Evolutionary conservation across 2,113 vertebrate species (phyloP), one percentile per base, ranked within the genome.

Genomic region (Corythornis cristatus): DNA sequence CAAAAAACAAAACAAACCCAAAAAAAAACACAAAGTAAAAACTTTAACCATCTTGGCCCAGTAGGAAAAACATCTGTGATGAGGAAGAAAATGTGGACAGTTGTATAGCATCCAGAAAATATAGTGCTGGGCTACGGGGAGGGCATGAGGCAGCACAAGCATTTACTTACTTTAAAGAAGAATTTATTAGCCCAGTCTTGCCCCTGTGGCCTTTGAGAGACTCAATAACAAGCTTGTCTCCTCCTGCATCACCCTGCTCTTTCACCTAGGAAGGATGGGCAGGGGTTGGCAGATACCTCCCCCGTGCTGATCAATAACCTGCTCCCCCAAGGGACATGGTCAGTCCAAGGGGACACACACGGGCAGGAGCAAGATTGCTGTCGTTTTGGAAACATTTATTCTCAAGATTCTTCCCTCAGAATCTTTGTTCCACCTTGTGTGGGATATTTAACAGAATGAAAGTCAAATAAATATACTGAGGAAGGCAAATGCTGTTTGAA

Each of bases 101-200:
- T 8, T 37, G 16, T 42, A 11, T 8, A 86, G 46, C 37, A 60
- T 5, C 11, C 42, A 81, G 64, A 33, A 92, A 74, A 77, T 10
- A 11, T 3, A 51, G 25, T 10, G 35, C 0, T 1, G 26, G 15
- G 23, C 74, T 66, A 8, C 9, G 4, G 20, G 23, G 23, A 76
- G 64, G 37, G 26, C 53, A 20, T 0, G 3, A 60, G 45, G 54
- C 45, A 68, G 60, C n/a, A 74, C 19, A 18, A 70, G 43, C 6
- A 40, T 46, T 57, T 74, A 29, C 31, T 72, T 50, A 11, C 28
- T 93, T 83, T 29, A 54, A 53, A 61, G 62, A 70, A 86, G 5
- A 71, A 92, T 92, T 86, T 93, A 90, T 92, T 64, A 84, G 26
- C 33, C 17, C 75, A 79, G 62, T 9, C 31, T 26, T 56, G n/a